These are phyloP conservation scores for Silurus meridionalis DNA, from an alignment of 2,113 vertebrate species.

Conservation along the genomic window DNA sequence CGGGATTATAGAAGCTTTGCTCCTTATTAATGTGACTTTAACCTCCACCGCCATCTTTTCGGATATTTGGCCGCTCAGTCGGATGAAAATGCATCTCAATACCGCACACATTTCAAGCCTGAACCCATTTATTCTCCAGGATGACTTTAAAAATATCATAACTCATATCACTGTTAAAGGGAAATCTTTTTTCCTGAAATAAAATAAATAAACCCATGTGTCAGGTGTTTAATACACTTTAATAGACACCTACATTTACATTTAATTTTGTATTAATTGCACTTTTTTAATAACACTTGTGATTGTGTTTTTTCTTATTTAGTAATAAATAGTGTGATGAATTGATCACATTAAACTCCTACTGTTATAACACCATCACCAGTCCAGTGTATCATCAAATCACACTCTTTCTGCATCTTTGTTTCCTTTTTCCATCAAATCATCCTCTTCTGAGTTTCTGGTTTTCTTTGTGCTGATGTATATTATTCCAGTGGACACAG, in stretches of 20 bases:
- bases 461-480: constrained; percentile 69
- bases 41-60: constrained; percentile 8
- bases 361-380: not conserved
- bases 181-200: not conserved
- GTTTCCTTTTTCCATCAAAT: not conserved
- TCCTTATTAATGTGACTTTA: constrained; percentile 38
- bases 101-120: not conserved
- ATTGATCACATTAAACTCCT: not conserved
- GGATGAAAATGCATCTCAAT: not conserved
- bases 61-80: not conserved
- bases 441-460: constrained; percentile 57
- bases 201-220: not conserved
- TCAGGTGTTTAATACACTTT: not conserved
- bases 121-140: not conserved
- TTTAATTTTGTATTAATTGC: not conserved
- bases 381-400: not conserved
- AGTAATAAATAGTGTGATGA: not conserved
- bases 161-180: not conserved
- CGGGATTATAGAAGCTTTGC: constrained; percentile 32
- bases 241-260: not conserved
- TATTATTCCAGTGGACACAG: constrained; percentile 68
- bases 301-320: not conserved
- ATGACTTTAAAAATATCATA: not conserved
- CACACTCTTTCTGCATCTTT: not conserved
- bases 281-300: not conserved